Conservation (phyloP, 2,113 vertebrate genomes). For the Eonycteris spelaea region DNA sequence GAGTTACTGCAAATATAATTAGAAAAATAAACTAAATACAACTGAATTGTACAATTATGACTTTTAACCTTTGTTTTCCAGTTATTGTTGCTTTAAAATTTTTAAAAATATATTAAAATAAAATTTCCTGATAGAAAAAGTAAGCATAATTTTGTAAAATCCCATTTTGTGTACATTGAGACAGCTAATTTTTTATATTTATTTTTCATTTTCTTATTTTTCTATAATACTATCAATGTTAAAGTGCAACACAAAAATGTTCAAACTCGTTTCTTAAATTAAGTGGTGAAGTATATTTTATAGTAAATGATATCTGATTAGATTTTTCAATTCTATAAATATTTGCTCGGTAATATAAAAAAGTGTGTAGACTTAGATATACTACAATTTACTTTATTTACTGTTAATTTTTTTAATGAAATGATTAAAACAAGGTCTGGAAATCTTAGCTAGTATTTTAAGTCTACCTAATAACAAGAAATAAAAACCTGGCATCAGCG, state of each 20-base stretch:
- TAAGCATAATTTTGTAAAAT: slow-evolving; percentile 7
- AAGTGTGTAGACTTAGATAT: neutral
- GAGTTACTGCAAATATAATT: neutral
- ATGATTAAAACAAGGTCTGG: neutral
- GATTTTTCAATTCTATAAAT: neutral
- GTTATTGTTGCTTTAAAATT: neutral
- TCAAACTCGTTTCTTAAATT: neutral
- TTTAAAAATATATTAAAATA: slow-evolving; percentile 3
- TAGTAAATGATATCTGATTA: neutral
- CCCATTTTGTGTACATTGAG: neutral
- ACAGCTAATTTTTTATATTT: neutral
- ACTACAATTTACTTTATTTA: neutral
- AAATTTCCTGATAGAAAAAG: neutral
- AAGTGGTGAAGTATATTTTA: neutral
- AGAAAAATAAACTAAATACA: neutral
- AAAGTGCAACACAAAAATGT: neutral
- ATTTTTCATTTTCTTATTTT: neutral
- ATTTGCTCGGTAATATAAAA: neutral
- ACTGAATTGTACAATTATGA: neutral
- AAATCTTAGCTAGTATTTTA: neutral
- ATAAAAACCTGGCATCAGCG: slow-evolving; percentile 18
- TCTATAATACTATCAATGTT: neutral
- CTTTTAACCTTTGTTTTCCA: slow-evolving; percentile 5
- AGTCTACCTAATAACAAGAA: neutral
- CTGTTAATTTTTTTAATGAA: slow-evolving; percentile 14